Evolutionary conservation across 2,888 invertebrate species (phyloP).

Genomic region (Nephrocerus scutellatus): DNA sequence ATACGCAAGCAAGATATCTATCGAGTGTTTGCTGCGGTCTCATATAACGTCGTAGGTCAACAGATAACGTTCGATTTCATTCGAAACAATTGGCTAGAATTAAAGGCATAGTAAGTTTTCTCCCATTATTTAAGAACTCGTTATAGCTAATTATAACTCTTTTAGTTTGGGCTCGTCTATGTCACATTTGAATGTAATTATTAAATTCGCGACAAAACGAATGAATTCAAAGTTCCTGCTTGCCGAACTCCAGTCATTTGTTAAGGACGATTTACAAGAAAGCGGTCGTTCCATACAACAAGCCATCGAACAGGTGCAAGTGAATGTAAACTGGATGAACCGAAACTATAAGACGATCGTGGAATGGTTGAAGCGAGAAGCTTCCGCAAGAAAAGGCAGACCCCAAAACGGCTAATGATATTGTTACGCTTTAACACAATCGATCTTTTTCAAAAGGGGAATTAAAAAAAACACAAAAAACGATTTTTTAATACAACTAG

Average conservation of each 20-base stretch:
- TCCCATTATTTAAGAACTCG: slow-evolving; percentile 6
- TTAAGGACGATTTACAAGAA: slow-evolving; percentile 57
- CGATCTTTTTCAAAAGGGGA: too few species aligned
- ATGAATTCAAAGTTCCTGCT: slow-evolving; percentile 71
- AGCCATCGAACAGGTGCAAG: slow-evolving; percentile 70
- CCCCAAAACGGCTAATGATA: too few species aligned
- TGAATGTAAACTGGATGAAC: slow-evolving; percentile 79
- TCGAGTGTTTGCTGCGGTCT: slow-evolving; percentile 69
- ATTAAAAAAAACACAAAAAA: too few species aligned
- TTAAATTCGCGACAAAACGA: slow-evolving; percentile 64
- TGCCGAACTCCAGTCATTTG: slow-evolving; percentile 66
- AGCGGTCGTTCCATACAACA: slow-evolving; percentile 71
- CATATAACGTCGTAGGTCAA: slow-evolving; percentile 69
- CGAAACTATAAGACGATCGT: slow-evolving; percentile 66
- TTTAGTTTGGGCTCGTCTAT: slow-evolving; percentile 66
- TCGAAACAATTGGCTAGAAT: slow-evolving; percentile 65
- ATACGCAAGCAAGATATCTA: slow-evolving; percentile 78
- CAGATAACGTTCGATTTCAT: slow-evolving; percentile 75
- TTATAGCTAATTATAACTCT: slow-evolving; percentile 3
- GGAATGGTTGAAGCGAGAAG: slow-evolving; percentile 57
- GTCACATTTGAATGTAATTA: slow-evolving; percentile 61
- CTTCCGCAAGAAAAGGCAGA: too few species aligned
- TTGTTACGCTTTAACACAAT: too few species aligned
- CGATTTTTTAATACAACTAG: too few species aligned
- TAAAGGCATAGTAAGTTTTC: slow-evolving; percentile 65